Percentiles rank a stretch among this genome's conserved stretches.
Evolutionary conservation across 1,140 invertebrate species (phyloP).

Genomic region (Papilio polyxenes): DNA sequence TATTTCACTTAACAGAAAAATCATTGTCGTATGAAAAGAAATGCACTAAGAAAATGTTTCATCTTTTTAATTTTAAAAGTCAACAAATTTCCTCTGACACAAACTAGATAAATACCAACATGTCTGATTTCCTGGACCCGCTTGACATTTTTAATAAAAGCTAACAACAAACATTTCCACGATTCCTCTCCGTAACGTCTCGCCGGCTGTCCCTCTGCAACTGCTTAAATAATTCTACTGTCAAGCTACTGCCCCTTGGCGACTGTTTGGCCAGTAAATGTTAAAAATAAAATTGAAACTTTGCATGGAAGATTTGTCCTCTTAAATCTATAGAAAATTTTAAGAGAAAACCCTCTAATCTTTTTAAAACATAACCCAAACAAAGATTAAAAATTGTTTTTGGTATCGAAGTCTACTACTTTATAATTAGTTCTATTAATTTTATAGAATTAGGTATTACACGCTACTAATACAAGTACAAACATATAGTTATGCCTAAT

Average conservation of each 20-base stretch:
- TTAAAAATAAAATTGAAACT: neutral
- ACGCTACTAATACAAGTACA: neutral
- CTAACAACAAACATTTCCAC: constrained; percentile 13
- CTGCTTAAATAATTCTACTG: constrained; percentile 8
- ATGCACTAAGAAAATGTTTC: neutral
- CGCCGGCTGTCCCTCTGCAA: neutral
- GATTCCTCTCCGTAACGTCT: neutral
- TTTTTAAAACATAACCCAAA: too few relatives aligned
- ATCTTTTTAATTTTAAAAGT: neutral
- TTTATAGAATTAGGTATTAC: neutral
- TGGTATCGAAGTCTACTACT: too few relatives aligned
- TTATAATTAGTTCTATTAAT: neutral
- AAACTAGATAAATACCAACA: neutral
- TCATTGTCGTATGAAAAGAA: neutral
- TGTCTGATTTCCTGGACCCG: neutral
- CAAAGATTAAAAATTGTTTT: too few relatives aligned
- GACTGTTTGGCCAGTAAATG: neutral
- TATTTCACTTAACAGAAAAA: neutral
- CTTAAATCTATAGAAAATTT: neutral
- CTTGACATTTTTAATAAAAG: constrained; percentile 25
- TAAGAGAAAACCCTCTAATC: too few relatives aligned
- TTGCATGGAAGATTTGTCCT: neutral
- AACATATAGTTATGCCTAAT: neutral
- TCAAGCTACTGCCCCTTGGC: neutral
- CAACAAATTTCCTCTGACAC: neutral